Base-by-base conservation (phyloP, 1,140 invertebrate genomes). In the Magallana ariakensis region DNA sequence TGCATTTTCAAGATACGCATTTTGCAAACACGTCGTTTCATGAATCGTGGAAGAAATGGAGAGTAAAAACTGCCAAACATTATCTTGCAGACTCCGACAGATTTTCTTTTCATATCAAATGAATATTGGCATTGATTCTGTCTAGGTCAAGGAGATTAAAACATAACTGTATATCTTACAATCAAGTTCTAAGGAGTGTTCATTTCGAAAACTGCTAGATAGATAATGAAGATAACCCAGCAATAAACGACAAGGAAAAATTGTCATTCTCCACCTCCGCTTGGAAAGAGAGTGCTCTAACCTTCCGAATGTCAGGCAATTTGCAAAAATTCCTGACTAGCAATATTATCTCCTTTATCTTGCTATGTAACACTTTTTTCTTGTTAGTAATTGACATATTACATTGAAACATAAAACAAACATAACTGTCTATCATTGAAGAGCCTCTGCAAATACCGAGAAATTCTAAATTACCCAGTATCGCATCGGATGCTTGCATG, bases 331-430 rank as follows among this genome's bases (percentile, higher is more conserved):
- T 75, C 66, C 66, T 75, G 22, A 9, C 66, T 75, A 26, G 66
- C 66, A 75, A 75, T 75, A 75, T 75, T 26, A 75, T 75, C 66
- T 75, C 66, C 66, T 75, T 75, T 75, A 75, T 75, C 66, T 75
- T 26, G 22, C 66, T 26, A 75, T 22, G 66, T 75, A 75, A 75
- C 66, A 75, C 66, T 75, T 75, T 75, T 62, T 75, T 75, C 66
- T 75, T 75, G 66, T 75, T 75, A 75, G 66, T 75, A 75, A 75
- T 75, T 75, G 66, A 75, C 66, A 75, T 75, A 75, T 75, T 75
- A 75, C 66, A 75, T 75, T 75, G 66, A 75, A 75, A 75, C 66
- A 75, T 75, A 75, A 75, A 75, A 75, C 11, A 26, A 75, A 26
- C 66, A 75, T 75, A 75, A 75, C 66, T 75, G 66, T 75, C 66